Evolutionary conservation across 2,888 invertebrate genomes (phyloP).

Genomic region (Slavum lentiscoides): DNA sequence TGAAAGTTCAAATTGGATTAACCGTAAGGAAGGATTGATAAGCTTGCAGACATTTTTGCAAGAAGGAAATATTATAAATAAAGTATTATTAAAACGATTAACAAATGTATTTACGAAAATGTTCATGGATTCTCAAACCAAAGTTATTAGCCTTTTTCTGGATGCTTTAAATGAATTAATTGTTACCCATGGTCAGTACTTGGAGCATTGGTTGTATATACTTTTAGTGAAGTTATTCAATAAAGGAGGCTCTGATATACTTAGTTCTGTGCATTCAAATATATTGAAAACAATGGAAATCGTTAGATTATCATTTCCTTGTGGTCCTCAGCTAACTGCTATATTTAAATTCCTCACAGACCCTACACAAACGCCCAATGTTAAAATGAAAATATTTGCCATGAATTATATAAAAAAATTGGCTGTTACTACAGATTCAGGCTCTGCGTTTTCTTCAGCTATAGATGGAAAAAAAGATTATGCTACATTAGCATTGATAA

Average conservation of each 20-base stretch:
- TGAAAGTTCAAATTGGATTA: constrained; percentile 89
- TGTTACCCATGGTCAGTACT: constrained; percentile 79
- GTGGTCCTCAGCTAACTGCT: constrained; percentile 66
- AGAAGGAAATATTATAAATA: constrained; percentile 69
- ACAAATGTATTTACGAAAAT: constrained; percentile 93
- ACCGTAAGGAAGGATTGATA: constrained; percentile 91
- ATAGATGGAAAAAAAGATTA: constrained; percentile 56
- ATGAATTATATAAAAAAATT: constrained; percentile 70
- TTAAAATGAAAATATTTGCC: constrained; percentile 76
- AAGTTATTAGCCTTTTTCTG: constrained; percentile 87
- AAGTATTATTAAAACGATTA: constrained; percentile 77
- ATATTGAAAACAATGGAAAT: constrained; percentile 83
- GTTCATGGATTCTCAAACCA: constrained; percentile 95
- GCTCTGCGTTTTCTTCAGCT: constrained; percentile 56
- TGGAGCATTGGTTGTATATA: constrained; percentile 92
- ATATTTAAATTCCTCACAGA: constrained; percentile 80
- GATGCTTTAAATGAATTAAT: constrained; percentile 92
- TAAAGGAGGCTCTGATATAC: constrained; percentile 87
- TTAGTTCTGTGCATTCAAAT: constrained; percentile 89
- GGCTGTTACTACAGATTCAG: constrained; percentile 61
- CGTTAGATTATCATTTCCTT: constrained; percentile 70
- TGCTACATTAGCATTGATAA: constrained; percentile 72
- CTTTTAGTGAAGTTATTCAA: constrained; percentile 83
- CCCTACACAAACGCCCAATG: constrained; percentile 88
- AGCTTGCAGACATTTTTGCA: constrained; percentile 76